These are phyloP conservation scores for Lasioglossum vierecki DNA, from an alignment of 2,888 invertebrate species.

Conservation along the genomic window DNA sequence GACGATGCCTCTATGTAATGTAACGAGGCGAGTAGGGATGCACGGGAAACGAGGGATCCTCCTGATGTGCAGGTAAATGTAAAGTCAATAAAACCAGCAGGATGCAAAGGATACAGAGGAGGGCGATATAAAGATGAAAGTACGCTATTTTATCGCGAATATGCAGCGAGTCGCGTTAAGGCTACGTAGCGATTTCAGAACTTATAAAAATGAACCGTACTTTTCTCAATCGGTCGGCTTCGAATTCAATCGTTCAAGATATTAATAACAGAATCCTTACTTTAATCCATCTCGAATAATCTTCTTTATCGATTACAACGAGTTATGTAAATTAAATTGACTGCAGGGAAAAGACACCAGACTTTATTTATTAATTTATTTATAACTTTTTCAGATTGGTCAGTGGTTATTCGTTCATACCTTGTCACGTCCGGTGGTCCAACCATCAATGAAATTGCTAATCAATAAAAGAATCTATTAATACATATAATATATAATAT, in stretches of 20 bases:
- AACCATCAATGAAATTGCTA: too few species aligned
- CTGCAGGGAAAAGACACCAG: too few species aligned
- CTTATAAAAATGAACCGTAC: conserved; percentile 34
- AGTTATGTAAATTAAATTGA: not conserved
- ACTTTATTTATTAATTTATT: too few species aligned
- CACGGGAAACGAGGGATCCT: conserved; percentile 12
- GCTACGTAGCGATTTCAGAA: not conserved
- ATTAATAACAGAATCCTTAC: not conserved
- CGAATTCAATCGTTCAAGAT: conserved; percentile 25
- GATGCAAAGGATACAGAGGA: conserved; percentile 34
- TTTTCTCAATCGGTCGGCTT: conserved; percentile 14
- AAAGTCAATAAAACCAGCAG: conserved; percentile 50
- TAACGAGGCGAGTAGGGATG: conserved; percentile 32
- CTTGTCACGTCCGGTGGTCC: too few species aligned
- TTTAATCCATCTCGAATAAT: too few species aligned
- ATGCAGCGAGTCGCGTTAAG: not conserved
- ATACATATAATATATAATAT: too few species aligned
- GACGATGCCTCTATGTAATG: not conserved
- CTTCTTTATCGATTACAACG: too few species aligned
- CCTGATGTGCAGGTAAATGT: conserved; percentile 23
- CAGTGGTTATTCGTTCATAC: too few species aligned
- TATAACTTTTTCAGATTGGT: too few species aligned
- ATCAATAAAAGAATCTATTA: too few species aligned
- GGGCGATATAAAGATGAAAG: conserved; percentile 45
- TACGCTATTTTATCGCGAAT: conserved; percentile 17